Conservation (phyloP, 1,140 invertebrate genomes). For the Drosophila dunni region DNA sequence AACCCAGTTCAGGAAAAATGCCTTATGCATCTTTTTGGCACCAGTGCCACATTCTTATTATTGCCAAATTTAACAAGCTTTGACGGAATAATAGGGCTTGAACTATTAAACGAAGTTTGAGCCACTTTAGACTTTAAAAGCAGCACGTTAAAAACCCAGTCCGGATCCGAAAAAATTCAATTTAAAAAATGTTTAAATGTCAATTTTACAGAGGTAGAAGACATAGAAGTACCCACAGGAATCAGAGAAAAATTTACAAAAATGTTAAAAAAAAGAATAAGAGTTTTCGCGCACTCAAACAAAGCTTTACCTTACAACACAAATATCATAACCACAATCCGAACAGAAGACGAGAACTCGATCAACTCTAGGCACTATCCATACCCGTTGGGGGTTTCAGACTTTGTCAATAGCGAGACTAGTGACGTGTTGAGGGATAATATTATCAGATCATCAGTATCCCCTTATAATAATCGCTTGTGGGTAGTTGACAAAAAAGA, state of each 20-base stretch:
- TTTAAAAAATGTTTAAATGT: not conserved
- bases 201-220: not conserved
- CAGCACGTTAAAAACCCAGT: not conserved
- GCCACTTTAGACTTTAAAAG: not conserved
- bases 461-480: no score
- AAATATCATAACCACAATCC: no score
- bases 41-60: not conserved
- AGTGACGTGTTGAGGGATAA: no score
- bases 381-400: no score
- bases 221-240: not conserved
- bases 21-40: not conserved
- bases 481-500: no score
- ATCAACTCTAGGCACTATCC: not conserved
- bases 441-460: no score
- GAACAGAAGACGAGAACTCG: no score
- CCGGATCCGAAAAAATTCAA: not conserved
- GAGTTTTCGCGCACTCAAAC: not conserved
- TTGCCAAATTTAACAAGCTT: not conserved
- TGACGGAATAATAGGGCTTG: not conserved
- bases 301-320: no score
- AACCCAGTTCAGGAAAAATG: not conserved
- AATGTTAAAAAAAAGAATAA: constrained; percentile 1
- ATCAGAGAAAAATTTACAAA: not conserved
- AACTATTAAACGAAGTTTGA: not conserved
- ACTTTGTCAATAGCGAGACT: no score